Conservation (phyloP, 1,140 invertebrate species). For the Bombyx mandarina region DNA sequence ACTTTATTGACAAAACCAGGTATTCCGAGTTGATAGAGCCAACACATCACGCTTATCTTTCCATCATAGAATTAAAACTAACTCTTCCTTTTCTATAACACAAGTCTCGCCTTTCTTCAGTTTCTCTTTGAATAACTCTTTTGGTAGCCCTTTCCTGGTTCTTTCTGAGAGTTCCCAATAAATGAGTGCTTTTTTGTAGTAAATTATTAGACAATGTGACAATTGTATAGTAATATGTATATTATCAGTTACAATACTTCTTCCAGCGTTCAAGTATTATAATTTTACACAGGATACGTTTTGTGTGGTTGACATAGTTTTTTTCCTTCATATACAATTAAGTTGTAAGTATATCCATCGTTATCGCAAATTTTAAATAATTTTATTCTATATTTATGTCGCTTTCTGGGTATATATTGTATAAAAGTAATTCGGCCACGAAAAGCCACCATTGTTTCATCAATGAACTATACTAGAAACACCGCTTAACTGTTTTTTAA, state of each 20-base stretch:
- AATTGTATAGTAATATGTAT: slow-evolving; percentile 45
- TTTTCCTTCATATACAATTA: slow-evolving; percentile 37
- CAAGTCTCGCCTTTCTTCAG: slow-evolving; percentile 43
- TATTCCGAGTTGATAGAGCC: slow-evolving; percentile 48
- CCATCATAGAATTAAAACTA: slow-evolving; percentile 55
- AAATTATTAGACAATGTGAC: slow-evolving; percentile 43
- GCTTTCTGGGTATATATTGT: slow-evolving; percentile 48
- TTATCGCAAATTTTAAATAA: slow-evolving; percentile 41
- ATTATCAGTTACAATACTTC: slow-evolving; percentile 43
- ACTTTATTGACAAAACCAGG: slow-evolving; percentile 8
- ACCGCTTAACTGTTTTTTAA: too few relatives aligned
- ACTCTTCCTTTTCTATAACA: slow-evolving; percentile 39
- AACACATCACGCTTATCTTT: slow-evolving; percentile 51
- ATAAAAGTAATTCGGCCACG: slow-evolving; percentile 39
- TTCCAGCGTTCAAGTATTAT: slow-evolving; percentile 30
- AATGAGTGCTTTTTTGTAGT: slow-evolving; percentile 33
- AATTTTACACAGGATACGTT: slow-evolving; percentile 17
- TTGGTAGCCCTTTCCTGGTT: too few relatives aligned
- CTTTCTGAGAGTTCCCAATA: too few relatives aligned
- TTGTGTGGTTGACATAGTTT: slow-evolving; percentile 28
- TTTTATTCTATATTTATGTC: slow-evolving; percentile 52
- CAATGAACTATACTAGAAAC: slow-evolving; percentile 18
- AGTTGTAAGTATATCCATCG: slow-evolving; percentile 40
- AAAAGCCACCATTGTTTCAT: slow-evolving; percentile 38
- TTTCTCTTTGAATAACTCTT: slow-evolving; percentile 16